Conservation (phyloP, 2,113 vertebrate genomes). For the Lichenostomus cassidix region DNA sequence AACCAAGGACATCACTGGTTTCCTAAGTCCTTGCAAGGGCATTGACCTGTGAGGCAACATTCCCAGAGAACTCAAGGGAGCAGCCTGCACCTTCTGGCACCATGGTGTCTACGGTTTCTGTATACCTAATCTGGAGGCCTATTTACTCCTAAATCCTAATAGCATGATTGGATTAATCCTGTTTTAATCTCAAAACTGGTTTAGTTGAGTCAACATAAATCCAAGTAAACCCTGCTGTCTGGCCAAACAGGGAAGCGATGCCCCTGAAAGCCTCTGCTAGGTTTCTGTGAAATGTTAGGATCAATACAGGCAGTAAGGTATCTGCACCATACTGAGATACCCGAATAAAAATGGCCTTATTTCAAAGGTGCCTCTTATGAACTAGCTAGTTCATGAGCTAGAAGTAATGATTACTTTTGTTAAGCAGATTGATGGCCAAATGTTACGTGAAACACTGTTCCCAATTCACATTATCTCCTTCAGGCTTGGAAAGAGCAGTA, state of each 20-base stretch:
- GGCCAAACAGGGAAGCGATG: neutral
- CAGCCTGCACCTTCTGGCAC: neutral
- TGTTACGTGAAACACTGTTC: neutral
- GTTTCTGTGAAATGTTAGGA: neutral
- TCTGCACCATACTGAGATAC: neutral
- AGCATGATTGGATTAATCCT: neutral
- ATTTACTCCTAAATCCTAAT: conserved; percentile 7
- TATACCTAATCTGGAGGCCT: neutral
- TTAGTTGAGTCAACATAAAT: neutral
- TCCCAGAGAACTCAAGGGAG: neutral
- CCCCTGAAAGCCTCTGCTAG: neutral
- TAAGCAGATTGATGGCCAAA: neutral
- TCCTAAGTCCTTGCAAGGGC: neutral
- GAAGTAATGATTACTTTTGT: neutral
- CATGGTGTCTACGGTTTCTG: accelerated
- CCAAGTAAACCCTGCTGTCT: neutral
- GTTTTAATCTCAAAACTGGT: conserved; percentile 23
- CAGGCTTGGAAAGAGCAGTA: neutral
- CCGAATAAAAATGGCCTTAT: neutral
- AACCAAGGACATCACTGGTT: neutral
- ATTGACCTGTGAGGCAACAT: neutral
- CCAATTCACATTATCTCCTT: neutral
- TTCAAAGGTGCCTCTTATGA: neutral
- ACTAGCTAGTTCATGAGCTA: neutral
- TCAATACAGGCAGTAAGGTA: neutral